Base-by-base conservation (phyloP, 2,113 vertebrate genomes). In the Rhabdomys dilectus region DNA sequence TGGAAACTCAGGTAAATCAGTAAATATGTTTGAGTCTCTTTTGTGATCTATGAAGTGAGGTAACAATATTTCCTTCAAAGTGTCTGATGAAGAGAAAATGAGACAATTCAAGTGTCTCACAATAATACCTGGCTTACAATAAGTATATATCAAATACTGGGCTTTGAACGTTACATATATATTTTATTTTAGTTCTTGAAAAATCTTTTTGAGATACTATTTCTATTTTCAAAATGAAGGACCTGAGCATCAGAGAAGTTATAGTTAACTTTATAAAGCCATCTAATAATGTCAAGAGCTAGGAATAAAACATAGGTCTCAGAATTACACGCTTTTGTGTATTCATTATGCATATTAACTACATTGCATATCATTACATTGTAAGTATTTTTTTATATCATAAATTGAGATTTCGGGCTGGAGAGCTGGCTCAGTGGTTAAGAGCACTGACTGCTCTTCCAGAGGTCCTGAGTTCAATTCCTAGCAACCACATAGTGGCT, bases 161-260 rank as follows among this genome's bases (percentile, higher is more conserved):
- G n/a, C 19, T 92, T 92, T 88, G 58, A 62, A 81, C 34, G 73
- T 77, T 51, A 75, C 85, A 12, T 84, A 53, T 19, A 8, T 78
- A 53, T 51, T 87, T 96, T 19, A 84, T 62, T 62, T 94, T 68
- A 91, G 66, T 88, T 91, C 53, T 94, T 13, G 64, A 10, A 60
- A 87, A 2, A 91, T 26, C 53, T 36, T 94, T 91, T 53, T 72
- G 78, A 93, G 53, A 93, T 31, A 51, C 22, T 60, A 86, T 75
- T 97, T 91, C 68, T 94, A 4, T 66, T 94, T 96, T 94, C 82
- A 70, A 92, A 73, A 89, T 22, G 66, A 95, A 94, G 88, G 24
- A 91, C 85, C 13, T 53, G 64, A 96, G n/a, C 17, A 36, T 93
- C 42, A 92, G 56, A 91, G 36, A 94, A 96, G 58, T 92, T 91